phyloP scores from a whole-genome alignment of 2,888 invertebrate genomes.

The Mimas tiliae region DNA sequence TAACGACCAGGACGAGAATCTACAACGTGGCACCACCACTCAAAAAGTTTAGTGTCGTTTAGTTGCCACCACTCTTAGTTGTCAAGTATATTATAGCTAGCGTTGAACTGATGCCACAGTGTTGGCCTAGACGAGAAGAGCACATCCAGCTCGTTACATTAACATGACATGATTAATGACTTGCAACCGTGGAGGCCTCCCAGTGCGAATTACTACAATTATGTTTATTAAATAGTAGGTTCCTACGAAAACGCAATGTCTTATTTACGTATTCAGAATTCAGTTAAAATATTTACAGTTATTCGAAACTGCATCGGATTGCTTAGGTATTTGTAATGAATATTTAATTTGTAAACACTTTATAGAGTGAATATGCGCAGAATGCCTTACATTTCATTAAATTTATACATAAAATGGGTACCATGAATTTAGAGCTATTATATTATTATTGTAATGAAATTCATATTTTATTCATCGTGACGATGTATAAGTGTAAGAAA shows the following conservation, averaged over 20 bases:
- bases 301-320: neutral
- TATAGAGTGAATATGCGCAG: conserved; percentile 8
- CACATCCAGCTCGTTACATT: neutral
- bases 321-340: conserved; percentile 1
- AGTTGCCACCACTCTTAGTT: too few species aligned
- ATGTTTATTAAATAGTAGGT: too few species aligned
- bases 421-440: neutral
- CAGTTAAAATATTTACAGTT: neutral
- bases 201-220: neutral
- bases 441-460: conserved; percentile 14
- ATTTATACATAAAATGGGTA: neutral
- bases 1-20: too few species aligned
- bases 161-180: conserved; percentile 3
- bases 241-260: neutral
- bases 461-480: conserved; percentile 10
- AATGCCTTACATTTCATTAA: neutral
- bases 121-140: too few species aligned
- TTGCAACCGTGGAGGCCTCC: neutral
- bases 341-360: conserved; percentile 18
- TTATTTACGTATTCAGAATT: neutral
- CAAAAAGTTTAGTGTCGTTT: too few species aligned
- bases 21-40: too few species aligned
- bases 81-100: too few species aligned
- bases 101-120: too few species aligned
- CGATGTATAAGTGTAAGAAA: neutral